A percentile compares a stretch with the other conserved stretches of the same genome.
These are phyloP conservation scores for Drosophila diplacantha DNA, from an alignment of 2,888 invertebrate genomes.

Conservation along the genomic window DNA sequence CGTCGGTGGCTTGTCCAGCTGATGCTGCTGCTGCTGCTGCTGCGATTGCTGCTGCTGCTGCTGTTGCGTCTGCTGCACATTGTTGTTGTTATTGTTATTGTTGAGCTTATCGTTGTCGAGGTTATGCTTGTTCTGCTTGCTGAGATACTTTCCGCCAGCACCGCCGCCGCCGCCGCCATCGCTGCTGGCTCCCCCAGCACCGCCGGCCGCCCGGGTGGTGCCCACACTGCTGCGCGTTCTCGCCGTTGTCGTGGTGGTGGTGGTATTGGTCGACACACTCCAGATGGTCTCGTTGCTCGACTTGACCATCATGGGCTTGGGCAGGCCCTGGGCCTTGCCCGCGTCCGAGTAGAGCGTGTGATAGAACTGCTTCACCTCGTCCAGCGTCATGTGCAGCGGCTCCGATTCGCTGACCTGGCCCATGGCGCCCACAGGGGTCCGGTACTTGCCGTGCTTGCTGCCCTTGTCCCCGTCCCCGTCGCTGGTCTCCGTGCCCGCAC, in stretches of 20 bases:
- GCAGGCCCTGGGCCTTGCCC: conserved; percentile 36
- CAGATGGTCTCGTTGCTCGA: conserved; percentile 74
- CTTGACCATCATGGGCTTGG: conserved; percentile 60
- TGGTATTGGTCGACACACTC: conserved; percentile 69
- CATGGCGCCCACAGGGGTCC: conserved; percentile 48
- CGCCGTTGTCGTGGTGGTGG: conserved; percentile 57
- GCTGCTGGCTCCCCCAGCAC: conserved; percentile 23
- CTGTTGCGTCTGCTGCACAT: conserved; percentile 30
- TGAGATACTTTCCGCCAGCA: conserved; percentile 55
- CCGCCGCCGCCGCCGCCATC: conserved; percentile 15
- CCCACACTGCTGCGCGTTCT: conserved; percentile 64
- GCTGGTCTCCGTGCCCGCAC: conserved; percentile 55
- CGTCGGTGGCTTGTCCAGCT: conserved; percentile 38
- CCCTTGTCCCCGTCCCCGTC: conserved; percentile 64
- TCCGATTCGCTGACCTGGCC: conserved; percentile 77
- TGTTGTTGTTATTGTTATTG: conserved; percentile 59
- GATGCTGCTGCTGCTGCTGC: conserved; percentile 34
- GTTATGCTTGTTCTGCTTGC: conserved; percentile 62
- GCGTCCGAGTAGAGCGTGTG: conserved; percentile 86
- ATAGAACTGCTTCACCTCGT: conserved; percentile 89
- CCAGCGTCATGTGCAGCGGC: conserved; percentile 89
- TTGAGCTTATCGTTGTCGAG: conserved; percentile 62
- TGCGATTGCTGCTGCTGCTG: conserved; percentile 7
- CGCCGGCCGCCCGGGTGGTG: conserved; percentile 34
- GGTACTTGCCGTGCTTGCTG: conserved; percentile 63